phyloP scores from a whole-genome alignment of 2,888 invertebrate species.

The Mantis religiosa region DNA sequence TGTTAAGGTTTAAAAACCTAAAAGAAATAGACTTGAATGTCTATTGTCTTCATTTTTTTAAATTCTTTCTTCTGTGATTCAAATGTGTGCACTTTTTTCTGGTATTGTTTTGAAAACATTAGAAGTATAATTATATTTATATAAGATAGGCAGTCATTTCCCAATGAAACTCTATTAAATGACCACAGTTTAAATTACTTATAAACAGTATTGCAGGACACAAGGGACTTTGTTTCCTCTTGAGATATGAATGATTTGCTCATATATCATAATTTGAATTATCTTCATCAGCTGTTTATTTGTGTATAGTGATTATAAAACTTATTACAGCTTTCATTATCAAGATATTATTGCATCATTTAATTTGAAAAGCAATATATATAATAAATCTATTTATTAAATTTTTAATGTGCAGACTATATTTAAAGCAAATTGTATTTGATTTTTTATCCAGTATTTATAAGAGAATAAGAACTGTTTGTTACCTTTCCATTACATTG shows the following conservation, averaged over 20 bases:
- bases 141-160: not conserved
- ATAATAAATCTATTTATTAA: not conserved
- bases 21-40: not conserved
- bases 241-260: not conserved
- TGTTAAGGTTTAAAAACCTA: not conserved
- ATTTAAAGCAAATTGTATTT: not conserved
- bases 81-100: not conserved
- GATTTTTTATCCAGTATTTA: not conserved
- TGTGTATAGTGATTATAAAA: not conserved
- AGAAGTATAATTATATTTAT: not conserved
- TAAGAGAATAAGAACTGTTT: not conserved
- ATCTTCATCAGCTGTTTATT: not conserved
- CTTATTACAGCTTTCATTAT: not conserved
- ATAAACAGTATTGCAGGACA: not conserved
- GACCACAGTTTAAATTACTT: not conserved
- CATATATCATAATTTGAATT: not conserved
- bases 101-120: not conserved
- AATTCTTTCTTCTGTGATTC: not conserved
- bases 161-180: not conserved
- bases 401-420: not conserved
- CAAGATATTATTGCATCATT: not conserved
- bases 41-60: not conserved
- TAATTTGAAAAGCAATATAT: not conserved
- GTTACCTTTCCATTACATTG: not conserved
- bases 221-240: not conserved